A percentile compares a stretch with the other conserved stretches of the same genome.
These are phyloP conservation scores for Lobophora halterata DNA, from an alignment of 2,888 invertebrate genomes.

Conservation along the genomic window DNA sequence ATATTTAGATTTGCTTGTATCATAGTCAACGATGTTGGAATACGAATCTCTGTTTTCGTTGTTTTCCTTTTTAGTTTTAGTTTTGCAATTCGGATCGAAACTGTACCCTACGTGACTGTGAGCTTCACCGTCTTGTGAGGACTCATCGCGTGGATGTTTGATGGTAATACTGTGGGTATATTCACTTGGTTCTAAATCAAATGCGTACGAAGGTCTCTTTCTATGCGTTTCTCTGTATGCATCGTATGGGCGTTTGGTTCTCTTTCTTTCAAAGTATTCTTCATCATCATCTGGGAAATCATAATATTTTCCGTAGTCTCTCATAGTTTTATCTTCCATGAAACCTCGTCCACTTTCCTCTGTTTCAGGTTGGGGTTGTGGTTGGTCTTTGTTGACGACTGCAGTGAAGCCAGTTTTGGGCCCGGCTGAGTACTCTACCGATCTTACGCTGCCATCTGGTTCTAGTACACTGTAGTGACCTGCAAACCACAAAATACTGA, in stretches of 20 bases:
- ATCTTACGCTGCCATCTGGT: conserved; percentile 83
- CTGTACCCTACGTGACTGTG: conserved; percentile 62
- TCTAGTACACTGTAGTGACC: conserved; percentile 85
- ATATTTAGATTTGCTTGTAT: conserved; percentile 53
- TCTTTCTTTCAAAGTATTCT: conserved; percentile 54
- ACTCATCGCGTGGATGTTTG: conserved; percentile 61
- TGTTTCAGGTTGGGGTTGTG: conserved; percentile 21
- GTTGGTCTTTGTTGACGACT: conserved; percentile 76
- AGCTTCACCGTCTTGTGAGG: conserved; percentile 46
- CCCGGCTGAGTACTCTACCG: conserved; percentile 82
- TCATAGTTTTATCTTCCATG: conserved; percentile 56
- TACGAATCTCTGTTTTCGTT: conserved; percentile 44
- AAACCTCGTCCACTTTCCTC: conserved; percentile 35
- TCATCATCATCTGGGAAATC: conserved; percentile 61
- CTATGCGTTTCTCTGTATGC: conserved; percentile 50
- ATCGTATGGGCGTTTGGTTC: conserved; percentile 51
- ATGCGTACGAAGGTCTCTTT: conserved; percentile 54
- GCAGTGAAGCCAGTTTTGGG: conserved; percentile 80
- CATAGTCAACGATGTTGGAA: conserved; percentile 49
- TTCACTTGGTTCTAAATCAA: conserved; percentile 63
- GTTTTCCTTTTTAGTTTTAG: conserved; percentile 59
- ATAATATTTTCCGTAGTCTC: conserved; percentile 62
- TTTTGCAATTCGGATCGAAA: conserved; percentile 66
- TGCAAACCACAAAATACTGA: conserved; percentile 35
- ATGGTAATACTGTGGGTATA: conserved; percentile 66